A percentile compares a stretch with the other conserved stretches of the same genome.
These are phyloP conservation scores for Pandion haliaetus DNA, from an alignment of 2,113 vertebrate genomes.

Conservation along the genomic window DNA sequence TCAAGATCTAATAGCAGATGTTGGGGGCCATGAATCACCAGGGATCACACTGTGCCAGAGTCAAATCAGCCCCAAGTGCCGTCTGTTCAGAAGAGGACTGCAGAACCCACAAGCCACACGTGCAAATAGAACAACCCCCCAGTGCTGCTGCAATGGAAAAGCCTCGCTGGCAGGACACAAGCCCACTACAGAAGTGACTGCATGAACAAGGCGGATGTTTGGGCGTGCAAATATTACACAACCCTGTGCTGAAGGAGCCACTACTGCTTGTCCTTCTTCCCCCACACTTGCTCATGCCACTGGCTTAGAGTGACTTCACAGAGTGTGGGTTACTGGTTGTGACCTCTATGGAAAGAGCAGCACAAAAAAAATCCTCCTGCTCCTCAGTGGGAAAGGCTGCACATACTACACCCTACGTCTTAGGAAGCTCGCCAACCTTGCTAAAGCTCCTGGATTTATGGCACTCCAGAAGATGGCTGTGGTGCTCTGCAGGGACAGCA, in stretches of 20 bases:
- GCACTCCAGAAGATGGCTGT: background rate
- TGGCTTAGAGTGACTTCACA: background rate
- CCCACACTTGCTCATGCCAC: background rate
- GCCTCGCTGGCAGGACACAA: background rate
- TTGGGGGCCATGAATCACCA: background rate
- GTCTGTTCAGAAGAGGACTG: background rate
- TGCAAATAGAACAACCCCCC: background rate
- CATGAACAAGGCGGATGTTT: background rate
- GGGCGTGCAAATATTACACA: background rate
- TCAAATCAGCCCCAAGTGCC: background rate
- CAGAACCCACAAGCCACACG: background rate
- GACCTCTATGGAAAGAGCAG: background rate
- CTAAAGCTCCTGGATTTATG: background rate
- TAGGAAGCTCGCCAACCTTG: background rate
- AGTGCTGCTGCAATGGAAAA: background rate
- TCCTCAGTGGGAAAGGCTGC: background rate
- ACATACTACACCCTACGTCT: background rate
- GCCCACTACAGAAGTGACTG: background rate
- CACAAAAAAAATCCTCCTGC: background rate
- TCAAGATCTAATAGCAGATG: slow-evolving; percentile 1
- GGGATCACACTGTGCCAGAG: background rate
- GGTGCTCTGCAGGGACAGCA: background rate
- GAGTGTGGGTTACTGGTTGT: background rate
- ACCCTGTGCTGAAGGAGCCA: background rate
- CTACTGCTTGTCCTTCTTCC: background rate